phyloP scores from a whole-genome alignment of 2,797 vertebrate genomes.

The Sphenopsis melanotis region DNA sequence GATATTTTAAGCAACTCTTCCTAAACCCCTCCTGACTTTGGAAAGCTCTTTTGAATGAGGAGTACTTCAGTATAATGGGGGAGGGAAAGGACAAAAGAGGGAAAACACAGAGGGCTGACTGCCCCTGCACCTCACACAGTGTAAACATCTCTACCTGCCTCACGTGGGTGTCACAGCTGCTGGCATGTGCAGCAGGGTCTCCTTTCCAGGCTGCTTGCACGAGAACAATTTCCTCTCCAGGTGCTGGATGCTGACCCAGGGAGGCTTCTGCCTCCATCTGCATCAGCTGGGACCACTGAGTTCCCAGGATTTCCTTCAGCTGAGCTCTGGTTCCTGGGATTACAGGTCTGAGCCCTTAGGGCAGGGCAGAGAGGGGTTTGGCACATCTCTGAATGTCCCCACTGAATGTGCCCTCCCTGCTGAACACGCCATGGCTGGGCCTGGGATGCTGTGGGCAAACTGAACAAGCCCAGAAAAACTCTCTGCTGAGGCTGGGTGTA shows the following conservation, averaged over 20 bases:
- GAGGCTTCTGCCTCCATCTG: neutral
- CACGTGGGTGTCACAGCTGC: neutral
- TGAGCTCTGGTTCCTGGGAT: rapidly evolving
- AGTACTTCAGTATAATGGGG: neutral
- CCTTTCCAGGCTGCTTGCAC: neutral
- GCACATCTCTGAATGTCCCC: neutral
- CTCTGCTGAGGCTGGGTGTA: neutral
- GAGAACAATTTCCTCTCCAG: neutral
- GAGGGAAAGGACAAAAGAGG: neutral
- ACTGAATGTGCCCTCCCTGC: neutral
- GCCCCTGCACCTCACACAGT: rapidly evolving
- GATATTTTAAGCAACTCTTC: constrained; percentile 50
- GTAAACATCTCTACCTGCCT: neutral
- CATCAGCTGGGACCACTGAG: rapidly evolving
- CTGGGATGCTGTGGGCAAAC: neutral
- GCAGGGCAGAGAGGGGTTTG: neutral
- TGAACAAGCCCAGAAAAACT: neutral
- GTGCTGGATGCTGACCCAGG: neutral
- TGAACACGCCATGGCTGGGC: neutral
- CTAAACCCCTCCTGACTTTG: constrained; percentile 32
- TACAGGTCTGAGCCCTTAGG: neutral
- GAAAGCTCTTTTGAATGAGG: constrained; percentile 47
- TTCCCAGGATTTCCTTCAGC: neutral
- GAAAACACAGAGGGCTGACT: neutral
- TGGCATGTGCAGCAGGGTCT: neutral